These are phyloP conservation scores for Antechinus stuartii DNA, from an alignment of 2,113 vertebrate genomes.

Conservation along the genomic window DNA sequence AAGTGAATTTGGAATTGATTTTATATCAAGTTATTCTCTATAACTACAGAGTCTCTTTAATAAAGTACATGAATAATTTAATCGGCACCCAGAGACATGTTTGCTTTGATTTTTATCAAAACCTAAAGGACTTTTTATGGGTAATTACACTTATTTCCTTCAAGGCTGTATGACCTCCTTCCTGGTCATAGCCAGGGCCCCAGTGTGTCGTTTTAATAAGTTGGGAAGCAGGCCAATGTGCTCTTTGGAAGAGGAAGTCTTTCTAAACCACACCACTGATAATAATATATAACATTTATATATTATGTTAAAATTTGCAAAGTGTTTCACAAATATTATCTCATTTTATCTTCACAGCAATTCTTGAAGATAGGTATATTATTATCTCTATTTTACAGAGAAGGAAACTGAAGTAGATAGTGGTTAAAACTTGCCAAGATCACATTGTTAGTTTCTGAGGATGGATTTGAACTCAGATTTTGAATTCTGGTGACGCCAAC, in stretches of 20 bases:
- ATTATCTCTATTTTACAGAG: no score
- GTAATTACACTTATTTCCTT: neutral
- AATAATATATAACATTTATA: neutral
- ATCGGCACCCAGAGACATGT: conserved; percentile 14
- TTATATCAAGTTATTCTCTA: neutral
- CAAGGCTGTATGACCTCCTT: conserved; percentile 32
- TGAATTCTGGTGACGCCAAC: neutral
- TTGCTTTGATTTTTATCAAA: conserved; percentile 61
- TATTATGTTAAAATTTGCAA: no score
- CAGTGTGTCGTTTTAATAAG: conserved; percentile 23
- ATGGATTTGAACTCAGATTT: no score
- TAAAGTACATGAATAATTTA: conserved; percentile 44
- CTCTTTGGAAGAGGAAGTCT: neutral
- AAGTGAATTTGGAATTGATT: conserved; percentile 39
- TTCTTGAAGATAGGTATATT: no score
- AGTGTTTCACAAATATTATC: no score
- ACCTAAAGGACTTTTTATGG: neutral
- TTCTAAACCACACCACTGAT: neutral
- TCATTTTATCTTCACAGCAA: no score
- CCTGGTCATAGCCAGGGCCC: neutral
- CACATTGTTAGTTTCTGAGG: no score
- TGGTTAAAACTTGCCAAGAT: no score
- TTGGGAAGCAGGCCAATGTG: neutral
- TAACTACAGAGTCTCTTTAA: conserved; percentile 32
- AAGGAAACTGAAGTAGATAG: no score